Conservation (phyloP, 2,113 vertebrate species). For the Xiphias gladius region DNA sequence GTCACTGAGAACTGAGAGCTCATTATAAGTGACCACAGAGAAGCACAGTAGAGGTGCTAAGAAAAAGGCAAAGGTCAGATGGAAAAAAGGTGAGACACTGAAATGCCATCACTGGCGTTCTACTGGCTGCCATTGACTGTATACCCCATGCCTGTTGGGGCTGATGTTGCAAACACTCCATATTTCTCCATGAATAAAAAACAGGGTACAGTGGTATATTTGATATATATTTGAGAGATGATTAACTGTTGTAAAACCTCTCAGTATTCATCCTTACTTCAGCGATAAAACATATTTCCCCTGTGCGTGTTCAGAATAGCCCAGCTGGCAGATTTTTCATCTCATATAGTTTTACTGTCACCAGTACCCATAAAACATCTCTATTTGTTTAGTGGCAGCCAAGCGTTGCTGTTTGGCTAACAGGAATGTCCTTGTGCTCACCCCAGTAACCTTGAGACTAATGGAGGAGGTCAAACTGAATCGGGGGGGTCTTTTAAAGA, state of each 20-base stretch:
- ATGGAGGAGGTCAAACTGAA: slow-evolving; percentile 74
- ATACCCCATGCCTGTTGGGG: not conserved
- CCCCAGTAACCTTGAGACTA: slow-evolving; percentile 78
- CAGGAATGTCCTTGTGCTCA: slow-evolving; percentile 72
- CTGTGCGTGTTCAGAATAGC: slow-evolving; percentile 34
- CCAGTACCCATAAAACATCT: slow-evolving; percentile 68
- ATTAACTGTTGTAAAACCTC: slow-evolving; percentile 33
- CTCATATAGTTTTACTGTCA: slow-evolving; percentile 70
- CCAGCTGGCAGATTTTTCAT: slow-evolving; percentile 69
- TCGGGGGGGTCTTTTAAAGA: slow-evolving; percentile 38
- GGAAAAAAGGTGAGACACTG: not conserved
- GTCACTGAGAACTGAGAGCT: slow-evolving; percentile 51
- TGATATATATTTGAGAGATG: slow-evolving; percentile 25
- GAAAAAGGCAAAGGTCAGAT: not conserved
- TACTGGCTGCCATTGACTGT: not conserved
- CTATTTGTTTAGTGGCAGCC: slow-evolving; percentile 72
- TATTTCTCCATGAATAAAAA: slow-evolving; percentile 22
- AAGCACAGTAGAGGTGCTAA: slow-evolving; percentile 17
- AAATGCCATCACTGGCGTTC: slow-evolving; percentile 9
- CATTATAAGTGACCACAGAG: slow-evolving; percentile 47
- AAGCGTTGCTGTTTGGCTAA: slow-evolving; percentile 63
- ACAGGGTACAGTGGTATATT: not conserved
- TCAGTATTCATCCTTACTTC: slow-evolving; percentile 35
- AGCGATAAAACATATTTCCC: slow-evolving; percentile 52
- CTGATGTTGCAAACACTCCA: slow-evolving; percentile 5